Conservation (phyloP, 2,888 invertebrate genomes). For the Spodoptera picta region DNA sequence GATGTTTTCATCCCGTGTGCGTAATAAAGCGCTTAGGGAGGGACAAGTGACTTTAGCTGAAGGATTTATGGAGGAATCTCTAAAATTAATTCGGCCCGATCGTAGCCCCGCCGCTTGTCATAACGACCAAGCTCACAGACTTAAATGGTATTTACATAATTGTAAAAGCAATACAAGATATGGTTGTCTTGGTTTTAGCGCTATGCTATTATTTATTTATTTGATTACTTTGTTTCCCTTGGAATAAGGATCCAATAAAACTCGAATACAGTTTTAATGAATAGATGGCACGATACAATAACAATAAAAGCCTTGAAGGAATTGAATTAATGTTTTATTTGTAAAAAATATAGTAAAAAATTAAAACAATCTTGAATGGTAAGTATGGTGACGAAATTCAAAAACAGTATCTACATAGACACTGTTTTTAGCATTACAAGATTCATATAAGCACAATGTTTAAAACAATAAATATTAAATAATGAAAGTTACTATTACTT, state of each 20-base stretch:
- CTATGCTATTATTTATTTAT: too few relatives aligned
- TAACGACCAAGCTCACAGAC: constrained; percentile 59
- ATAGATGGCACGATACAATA: too few relatives aligned
- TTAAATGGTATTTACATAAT: constrained; percentile 67
- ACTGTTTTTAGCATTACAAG: not conserved
- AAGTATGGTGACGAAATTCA: constrained; percentile 11
- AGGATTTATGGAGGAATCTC: constrained; percentile 85
- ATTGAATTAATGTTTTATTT: constrained; percentile 38
- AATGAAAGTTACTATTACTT: constrained; percentile 16
- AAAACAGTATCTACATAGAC: constrained; percentile 3
- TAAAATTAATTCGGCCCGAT: constrained; percentile 83
- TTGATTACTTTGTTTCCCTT: too few relatives aligned
- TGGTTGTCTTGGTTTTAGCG: too few relatives aligned
- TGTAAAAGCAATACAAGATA: constrained; percentile 31
- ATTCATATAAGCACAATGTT: constrained; percentile 1
- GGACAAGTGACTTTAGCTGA: constrained; percentile 83
- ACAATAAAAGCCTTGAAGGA: constrained; percentile 17
- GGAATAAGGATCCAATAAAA: too few relatives aligned
- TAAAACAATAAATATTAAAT: not conserved
- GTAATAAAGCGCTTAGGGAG: constrained; percentile 87
- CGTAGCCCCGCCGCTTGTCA: constrained; percentile 68
- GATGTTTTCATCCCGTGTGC: constrained; percentile 87
- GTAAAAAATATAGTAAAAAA: constrained; percentile 41
- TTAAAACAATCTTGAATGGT: constrained; percentile 28
- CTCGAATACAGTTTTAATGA: too few relatives aligned